These are phyloP conservation scores for Anoplius nigerrimus DNA, from an alignment of 2,888 invertebrate genomes.

Conservation along the genomic window DNA sequence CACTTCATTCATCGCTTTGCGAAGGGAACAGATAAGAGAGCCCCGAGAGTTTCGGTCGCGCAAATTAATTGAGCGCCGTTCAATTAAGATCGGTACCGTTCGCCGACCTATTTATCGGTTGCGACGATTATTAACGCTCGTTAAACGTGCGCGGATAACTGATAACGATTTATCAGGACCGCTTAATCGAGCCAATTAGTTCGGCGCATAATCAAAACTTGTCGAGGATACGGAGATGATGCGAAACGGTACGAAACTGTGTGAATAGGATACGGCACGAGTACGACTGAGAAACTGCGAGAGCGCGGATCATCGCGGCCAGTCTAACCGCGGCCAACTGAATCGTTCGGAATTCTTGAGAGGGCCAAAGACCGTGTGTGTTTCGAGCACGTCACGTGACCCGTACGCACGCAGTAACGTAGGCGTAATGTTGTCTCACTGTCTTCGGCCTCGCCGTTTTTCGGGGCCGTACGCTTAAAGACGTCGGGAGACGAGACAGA, in stretches of 20 bases:
- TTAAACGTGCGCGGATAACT: no score
- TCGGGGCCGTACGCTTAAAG: not conserved
- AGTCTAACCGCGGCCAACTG: constrained; percentile 50
- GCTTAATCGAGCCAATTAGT: not conserved
- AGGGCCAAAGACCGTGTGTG: constrained; percentile 54
- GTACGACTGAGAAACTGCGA: no score
- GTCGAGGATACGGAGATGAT: not conserved
- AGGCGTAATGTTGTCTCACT: constrained; percentile 14
- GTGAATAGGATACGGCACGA: no score
- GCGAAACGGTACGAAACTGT: no score
- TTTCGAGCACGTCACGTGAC: constrained; percentile 53
- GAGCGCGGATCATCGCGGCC: constrained; percentile 14
- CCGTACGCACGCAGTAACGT: constrained; percentile 44
- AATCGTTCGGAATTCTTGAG: constrained; percentile 50
- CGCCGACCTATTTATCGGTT: no score
- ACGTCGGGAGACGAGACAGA: not conserved
- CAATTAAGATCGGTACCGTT: no score
- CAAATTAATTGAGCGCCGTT: no score
- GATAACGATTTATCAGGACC: no score
- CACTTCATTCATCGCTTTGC: not conserved
- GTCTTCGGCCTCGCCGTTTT: constrained; percentile 12
- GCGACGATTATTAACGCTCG: no score
- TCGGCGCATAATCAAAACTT: not conserved
- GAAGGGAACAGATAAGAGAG: not conserved
- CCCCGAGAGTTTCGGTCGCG: not conserved